Evolutionary conservation across 1,140 invertebrate species (phyloP), one percentile per base, ranked within the genome.

Genomic region (Drosophila bipectinata): DNA sequence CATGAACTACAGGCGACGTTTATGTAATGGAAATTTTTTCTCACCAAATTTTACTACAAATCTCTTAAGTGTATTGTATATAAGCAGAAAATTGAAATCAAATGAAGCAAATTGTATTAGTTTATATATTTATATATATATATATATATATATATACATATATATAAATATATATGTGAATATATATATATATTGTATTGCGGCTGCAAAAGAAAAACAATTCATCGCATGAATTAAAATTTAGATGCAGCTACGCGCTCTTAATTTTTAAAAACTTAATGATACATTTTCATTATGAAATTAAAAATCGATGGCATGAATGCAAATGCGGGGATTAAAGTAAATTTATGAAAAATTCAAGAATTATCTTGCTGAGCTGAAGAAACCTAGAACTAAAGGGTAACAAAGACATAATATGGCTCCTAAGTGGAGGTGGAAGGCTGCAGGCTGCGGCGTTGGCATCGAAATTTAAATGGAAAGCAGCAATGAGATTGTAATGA

Each of bases 61-160:
- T 88, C 83, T 89, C 77, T 83, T 88, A 88, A 83, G 83, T 88
- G 83, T 89, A 87, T 88, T 80, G 83, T 79, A 78, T 77, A 88
- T 88, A 90, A 72, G 52, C 49, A 63, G 64, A 47, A 41, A 66
- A 67, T 44, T 28, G 45, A 39, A 49, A 67, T 51, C 44, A 37
- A 73, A 79, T 71, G 30, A 60, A 59, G 24, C 30, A 73, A 77
- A 78, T 47, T 79, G 78, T 83, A 83, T 87, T 53, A 51, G 72
- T 76, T 78, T 87, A 85, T 68, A 62, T 69, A 80, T 76, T 78
- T 87, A 85, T 74, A 62, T 69, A 80, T 74, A 66, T 61, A 14
- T 41, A 26, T n/a, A n/a, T n/a, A n/a, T n/a, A n/a, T 28, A 28
- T 28, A 28, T 28, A 28, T 28, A 28, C 6, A 28, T 28, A 28